Conservation (phyloP, 1,140 invertebrate species). For the Bombus soroeensis region DNA sequence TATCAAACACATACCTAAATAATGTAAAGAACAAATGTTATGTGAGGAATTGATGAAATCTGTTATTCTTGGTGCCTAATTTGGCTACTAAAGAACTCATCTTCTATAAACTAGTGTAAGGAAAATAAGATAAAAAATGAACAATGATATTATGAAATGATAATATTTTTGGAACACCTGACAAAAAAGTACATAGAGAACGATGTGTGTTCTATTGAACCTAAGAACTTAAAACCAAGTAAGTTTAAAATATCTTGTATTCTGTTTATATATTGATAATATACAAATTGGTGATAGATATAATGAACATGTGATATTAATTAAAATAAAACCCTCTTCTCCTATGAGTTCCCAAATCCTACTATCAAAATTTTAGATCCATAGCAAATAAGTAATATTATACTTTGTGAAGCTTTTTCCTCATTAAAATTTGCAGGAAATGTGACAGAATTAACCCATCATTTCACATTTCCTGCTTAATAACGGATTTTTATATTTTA, state of each 20-base stretch:
- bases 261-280: constrained; percentile 74
- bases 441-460: constrained; percentile 68
- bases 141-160: constrained; percentile 44
- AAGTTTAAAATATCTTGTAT: constrained; percentile 71
- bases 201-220: constrained; percentile 72
- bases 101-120: constrained; percentile 60
- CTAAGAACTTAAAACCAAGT: constrained; percentile 59
- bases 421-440: constrained; percentile 51
- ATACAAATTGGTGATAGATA: constrained; percentile 78
- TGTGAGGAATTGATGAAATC: constrained; percentile 53
- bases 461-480: constrained; percentile 50
- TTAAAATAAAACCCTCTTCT: constrained; percentile 75
- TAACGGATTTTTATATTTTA: constrained; percentile 37
- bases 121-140: constrained; percentile 37
- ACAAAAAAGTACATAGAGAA: constrained; percentile 75
- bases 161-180: constrained; percentile 63
- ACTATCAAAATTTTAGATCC: constrained; percentile 57
- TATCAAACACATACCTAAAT: constrained; percentile 49
- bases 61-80: constrained; percentile 56
- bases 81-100: constrained; percentile 46
- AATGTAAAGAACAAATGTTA: constrained; percentile 68
- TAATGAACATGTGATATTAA: constrained; percentile 75
- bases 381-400: constrained; percentile 13
- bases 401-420: constrained; percentile 22
- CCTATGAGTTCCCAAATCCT: constrained; percentile 70